phyloP scores from a whole-genome alignment of 2,113 vertebrate species.

The Chrysochloris asiatica region DNA sequence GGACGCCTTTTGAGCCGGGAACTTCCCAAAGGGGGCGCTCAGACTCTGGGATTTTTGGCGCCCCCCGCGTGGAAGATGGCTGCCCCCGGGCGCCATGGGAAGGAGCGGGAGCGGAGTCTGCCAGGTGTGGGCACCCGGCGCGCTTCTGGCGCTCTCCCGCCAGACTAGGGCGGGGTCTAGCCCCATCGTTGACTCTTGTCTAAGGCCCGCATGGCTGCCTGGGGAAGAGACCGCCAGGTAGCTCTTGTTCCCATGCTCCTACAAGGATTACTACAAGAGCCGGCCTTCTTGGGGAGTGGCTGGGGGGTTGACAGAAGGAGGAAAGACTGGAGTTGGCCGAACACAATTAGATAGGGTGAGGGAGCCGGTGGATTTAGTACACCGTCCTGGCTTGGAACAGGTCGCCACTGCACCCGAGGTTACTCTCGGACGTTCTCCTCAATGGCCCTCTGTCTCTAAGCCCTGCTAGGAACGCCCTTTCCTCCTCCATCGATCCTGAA shows the following conservation, averaged over 20 bases:
- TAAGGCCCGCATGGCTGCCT: conserved; percentile 6
- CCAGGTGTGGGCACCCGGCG: background rate
- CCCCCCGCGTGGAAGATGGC: conserved; percentile 52
- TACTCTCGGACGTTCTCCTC: conserved; percentile 60
- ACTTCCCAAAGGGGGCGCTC: conserved; percentile 37
- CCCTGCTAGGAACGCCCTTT: background rate
- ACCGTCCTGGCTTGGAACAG: background rate
- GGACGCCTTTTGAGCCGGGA: background rate
- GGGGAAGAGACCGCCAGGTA: background rate
- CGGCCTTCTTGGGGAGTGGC: background rate
- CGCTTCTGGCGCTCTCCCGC: background rate
- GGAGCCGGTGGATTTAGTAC: background rate
- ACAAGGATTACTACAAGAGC: no score
- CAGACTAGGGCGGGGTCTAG: background rate
- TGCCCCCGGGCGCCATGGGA: background rate
- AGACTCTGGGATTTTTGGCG: background rate
- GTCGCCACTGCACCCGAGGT: conserved; percentile 42
- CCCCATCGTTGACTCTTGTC: background rate
- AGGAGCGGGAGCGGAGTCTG: background rate
- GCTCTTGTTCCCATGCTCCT: conserved; percentile 22
- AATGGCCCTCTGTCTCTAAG: conserved; percentile 14
- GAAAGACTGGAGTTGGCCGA: background rate
- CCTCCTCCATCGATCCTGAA: background rate
- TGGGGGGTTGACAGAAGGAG: background rate
- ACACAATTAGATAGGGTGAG: background rate